These are phyloP conservation scores for Scaptomyza hsui DNA, from an alignment of 1,140 invertebrate genomes.

Conservation along the genomic window DNA sequence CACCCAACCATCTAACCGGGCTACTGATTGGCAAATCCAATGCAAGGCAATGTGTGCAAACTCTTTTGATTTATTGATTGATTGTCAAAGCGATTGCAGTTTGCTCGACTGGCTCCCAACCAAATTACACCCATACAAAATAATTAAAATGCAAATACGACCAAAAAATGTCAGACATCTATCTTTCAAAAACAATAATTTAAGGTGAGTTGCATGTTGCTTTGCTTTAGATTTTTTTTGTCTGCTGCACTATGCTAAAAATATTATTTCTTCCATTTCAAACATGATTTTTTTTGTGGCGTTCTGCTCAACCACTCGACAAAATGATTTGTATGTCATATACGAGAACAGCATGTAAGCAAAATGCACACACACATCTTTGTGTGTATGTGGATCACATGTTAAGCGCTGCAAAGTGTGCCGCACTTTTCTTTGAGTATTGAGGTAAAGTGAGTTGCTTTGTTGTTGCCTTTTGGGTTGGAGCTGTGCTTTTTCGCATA, in stretches of 20 bases:
- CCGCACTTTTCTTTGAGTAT: slow-evolving; percentile 73
- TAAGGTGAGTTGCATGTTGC: slow-evolving; percentile 35
- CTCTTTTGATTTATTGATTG: slow-evolving; percentile 74
- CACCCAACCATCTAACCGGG: no score
- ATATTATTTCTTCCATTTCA: slow-evolving; percentile 37
- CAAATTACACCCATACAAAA: slow-evolving; percentile 31
- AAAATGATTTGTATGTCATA: slow-evolving; percentile 79
- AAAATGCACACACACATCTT: slow-evolving; percentile 17
- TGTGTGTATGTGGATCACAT: slow-evolving; percentile 47
- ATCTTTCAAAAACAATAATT: slow-evolving; percentile 3
- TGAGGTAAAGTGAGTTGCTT: slow-evolving; percentile 75
- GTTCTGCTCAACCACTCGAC: slow-evolving; percentile 46
- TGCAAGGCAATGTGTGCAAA: slow-evolving; percentile 35
- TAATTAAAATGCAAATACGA: slow-evolving; percentile 68
- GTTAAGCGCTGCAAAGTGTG: slow-evolving; percentile 70
- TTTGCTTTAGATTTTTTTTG: slow-evolving; percentile 13
- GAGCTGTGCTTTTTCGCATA: slow-evolving; percentile 66
- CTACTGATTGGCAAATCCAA: slow-evolving; percentile 61
- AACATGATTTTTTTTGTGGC: slow-evolving; percentile 46
- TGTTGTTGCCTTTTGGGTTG: slow-evolving; percentile 45
- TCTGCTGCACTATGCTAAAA: slow-evolving; percentile 16
- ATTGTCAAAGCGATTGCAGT: slow-evolving; percentile 65
- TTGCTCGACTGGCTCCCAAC: slow-evolving; percentile 31
- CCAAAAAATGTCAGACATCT: background rate
- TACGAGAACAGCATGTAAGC: slow-evolving; percentile 34